Conservation (phyloP, 2,113 vertebrate genomes). For the Heptranchias perlo region DNA sequence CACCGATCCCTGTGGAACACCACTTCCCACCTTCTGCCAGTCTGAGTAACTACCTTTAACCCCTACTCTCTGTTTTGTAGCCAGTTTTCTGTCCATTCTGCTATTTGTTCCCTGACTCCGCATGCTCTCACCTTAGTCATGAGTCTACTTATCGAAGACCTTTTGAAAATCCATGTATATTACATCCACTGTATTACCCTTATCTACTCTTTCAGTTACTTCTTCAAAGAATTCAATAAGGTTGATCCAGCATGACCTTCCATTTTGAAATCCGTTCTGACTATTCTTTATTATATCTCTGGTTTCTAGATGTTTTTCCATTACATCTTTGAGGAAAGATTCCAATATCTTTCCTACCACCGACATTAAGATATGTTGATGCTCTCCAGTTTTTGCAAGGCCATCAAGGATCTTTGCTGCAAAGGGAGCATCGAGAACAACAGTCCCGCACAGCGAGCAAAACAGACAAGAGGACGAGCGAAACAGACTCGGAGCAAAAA, state of each 20-base stretch:
- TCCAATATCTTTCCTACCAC: not conserved
- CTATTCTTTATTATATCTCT: not conserved
- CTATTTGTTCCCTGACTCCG: not conserved
- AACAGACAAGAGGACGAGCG: not conserved
- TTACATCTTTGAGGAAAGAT: constrained; percentile 6
- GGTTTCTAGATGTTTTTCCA: constrained; percentile 6
- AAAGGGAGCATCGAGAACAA: not conserved
- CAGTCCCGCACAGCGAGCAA: not conserved
- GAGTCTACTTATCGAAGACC: not conserved
- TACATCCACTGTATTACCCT: not conserved
- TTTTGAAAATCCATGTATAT: not conserved
- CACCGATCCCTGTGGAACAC: too few relatives aligned
- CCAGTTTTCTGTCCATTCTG: not conserved
- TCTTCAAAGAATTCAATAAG: not conserved
- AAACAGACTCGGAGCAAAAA: not conserved
- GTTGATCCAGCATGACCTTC: not conserved
- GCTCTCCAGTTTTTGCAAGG: constrained; percentile 14
- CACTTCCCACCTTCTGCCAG: not conserved
- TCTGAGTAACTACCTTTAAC: not conserved
- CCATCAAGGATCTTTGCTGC: constrained; percentile 16
- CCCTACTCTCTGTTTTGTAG: not conserved
- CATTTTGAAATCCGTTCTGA: not conserved
- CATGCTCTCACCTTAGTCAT: not conserved
- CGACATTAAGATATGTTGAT: not conserved
- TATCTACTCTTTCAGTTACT: not conserved